Conservation (phyloP, 2,113 vertebrate species). For the Brachionichthys hirsutus region DNA sequence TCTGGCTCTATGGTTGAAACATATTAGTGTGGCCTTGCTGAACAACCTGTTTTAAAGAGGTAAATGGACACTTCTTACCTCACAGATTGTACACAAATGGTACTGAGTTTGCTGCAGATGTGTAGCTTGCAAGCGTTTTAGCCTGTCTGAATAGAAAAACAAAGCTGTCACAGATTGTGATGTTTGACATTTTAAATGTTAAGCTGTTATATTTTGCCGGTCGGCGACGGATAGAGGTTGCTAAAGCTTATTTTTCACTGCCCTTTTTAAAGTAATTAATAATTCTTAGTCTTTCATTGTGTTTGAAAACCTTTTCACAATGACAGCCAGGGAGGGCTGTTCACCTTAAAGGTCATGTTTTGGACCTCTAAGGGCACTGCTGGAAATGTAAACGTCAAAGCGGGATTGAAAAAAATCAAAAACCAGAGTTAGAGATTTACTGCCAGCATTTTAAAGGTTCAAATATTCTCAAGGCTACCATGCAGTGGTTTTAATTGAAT, state of each 20-base stretch:
- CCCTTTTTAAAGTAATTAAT: conserved; percentile 67
- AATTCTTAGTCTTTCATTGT: conserved; percentile 55
- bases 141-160: conserved; percentile 1
- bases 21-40: not conserved
- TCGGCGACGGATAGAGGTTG: conserved; percentile 31
- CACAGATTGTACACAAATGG: not conserved
- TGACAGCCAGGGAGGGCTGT: conserved; percentile 56
- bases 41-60: conserved; percentile 5
- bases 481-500: no score
- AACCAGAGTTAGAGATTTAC: not conserved
- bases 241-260: conserved; percentile 39
- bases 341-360: conserved; percentile 64
- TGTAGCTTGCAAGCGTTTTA: not conserved
- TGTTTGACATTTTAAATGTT: conserved; percentile 38
- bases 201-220: conserved; percentile 28
- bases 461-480: not conserved
- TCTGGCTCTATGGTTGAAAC: conserved; percentile 4
- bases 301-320: conserved; percentile 55
- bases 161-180: not conserved
- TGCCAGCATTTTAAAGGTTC: not conserved
- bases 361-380: conserved; percentile 28
- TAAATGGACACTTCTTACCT: not conserved
- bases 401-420: conserved; percentile 11
- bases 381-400: conserved; percentile 27
- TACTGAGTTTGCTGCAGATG: not conserved